Evolutionary conservation across 2,888 invertebrate genomes (phyloP), one percentile per base, ranked within the genome.

Genomic region (Slavum lentiscoides): DNA sequence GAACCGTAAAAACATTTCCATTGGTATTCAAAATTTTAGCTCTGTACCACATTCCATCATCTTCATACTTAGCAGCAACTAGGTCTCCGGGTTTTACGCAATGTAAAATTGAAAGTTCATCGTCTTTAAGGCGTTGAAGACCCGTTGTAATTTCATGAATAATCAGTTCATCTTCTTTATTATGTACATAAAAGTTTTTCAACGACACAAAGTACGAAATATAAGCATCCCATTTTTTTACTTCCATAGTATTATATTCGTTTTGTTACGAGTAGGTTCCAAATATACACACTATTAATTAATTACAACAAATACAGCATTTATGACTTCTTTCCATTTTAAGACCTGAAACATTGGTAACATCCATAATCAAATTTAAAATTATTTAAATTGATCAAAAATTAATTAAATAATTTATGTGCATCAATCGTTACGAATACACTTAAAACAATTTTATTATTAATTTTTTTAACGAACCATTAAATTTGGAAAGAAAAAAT

Each of bases 101-200:
- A 0, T 88, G 85, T 1, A 88, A 30, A 1, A 39, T 30, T 49
- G n/a, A 59, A 62, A 2, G n/a, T 61, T 77, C 53, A 55, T 53
- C 43, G 6, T 66, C n/a, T 1, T 88, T 87, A 8, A 89, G 88
- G n/a, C 87, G 86, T 9, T 87, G 85, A 83, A 92, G 86, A 83
- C 88, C 88, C 66, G 90, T 89, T 0, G 89, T 89, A n/a, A 92
- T 89, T 84, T 89, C 89, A 84, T 91, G 91, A 11, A 92, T 86
- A 82, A 89, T 89, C 1, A 88, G 85, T 0, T 88, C 86, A 19
- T 88, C 87, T 21, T 90, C 90, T 84, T 92, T 93, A 6, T 62
- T 70, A 83, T 92, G 93, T 11, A 94, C 88, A 87, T 92, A 93
- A 85, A 94, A 93, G 83, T 93, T 92, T 37, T 90, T 89, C 0